Conservation (phyloP, 2,888 invertebrate species). For the Itoplectis maculator region DNA sequence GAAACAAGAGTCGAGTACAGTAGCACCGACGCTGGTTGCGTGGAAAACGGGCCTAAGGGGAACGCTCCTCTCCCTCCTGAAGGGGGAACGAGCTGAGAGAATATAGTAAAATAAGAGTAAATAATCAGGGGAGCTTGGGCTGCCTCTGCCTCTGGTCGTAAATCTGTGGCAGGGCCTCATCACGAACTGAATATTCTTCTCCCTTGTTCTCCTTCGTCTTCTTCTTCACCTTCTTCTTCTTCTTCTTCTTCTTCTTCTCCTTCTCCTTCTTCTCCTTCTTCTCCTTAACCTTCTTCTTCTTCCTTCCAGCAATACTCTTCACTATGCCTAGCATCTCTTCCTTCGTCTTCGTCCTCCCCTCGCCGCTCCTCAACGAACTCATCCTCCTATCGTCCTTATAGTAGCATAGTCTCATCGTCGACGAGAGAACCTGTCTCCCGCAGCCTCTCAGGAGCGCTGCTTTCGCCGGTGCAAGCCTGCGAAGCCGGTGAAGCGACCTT, state of each 20-base stretch:
- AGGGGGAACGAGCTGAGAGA: constrained; percentile 59
- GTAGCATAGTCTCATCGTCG: constrained; percentile 48
- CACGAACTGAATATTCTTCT: constrained; percentile 78
- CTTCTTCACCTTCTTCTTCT: constrained; percentile 12
- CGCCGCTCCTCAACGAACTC: constrained; percentile 19
- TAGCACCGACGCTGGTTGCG: constrained; percentile 59
- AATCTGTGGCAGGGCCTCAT: constrained; percentile 82
- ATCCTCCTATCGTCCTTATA: constrained; percentile 21
- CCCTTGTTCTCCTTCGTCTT: constrained; percentile 37
- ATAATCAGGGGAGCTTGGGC: constrained; percentile 74
- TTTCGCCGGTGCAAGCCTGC: constrained; percentile 5
- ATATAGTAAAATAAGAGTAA: constrained; percentile 75
- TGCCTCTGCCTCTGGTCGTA: constrained; percentile 77
- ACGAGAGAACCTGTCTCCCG: constrained; percentile 28
- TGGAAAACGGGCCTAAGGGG: constrained; percentile 66
- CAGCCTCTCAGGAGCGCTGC: not conserved
- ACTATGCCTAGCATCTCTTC: not conserved
- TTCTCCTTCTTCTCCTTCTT: not conserved
- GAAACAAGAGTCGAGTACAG: constrained; percentile 30
- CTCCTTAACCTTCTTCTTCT: constrained; percentile 2
- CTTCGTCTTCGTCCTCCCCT: constrained; percentile 18
- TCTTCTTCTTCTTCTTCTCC: constrained; percentile 9
- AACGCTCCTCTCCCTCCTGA: constrained; percentile 34
- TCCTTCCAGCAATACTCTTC: not conserved
- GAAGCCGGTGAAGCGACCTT: constrained; percentile 4